phyloP scores from a whole-genome alignment of 2,888 invertebrate species.

The Molorchus minor region DNA sequence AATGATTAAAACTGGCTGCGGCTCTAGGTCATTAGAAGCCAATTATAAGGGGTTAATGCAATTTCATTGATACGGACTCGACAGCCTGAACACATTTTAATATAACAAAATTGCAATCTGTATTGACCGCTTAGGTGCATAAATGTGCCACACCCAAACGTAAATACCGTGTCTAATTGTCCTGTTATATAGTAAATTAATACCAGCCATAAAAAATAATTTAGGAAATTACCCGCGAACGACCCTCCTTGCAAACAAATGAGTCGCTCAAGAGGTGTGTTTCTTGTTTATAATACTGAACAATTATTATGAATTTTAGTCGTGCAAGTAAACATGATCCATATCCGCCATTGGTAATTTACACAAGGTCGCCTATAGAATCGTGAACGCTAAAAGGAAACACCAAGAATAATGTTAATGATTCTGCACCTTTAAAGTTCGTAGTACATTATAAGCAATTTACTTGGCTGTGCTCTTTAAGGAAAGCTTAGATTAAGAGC shows the following conservation, averaged over 20 bases:
- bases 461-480: neutral
- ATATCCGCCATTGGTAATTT: constrained; percentile 20
- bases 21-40: no score
- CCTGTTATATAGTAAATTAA: neutral
- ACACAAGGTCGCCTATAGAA: constrained; percentile 13
- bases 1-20: no score
- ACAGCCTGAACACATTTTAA: no score
- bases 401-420: constrained; percentile 9
- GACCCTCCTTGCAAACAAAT: neutral
- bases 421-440: constrained; percentile 17
- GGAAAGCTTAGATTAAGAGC: neutral
- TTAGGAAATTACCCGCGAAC: neutral
- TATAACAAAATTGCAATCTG: no score
- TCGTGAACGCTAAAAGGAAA: constrained; percentile 20
- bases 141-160: no score
- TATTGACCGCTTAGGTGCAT: no score
- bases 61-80: no score
- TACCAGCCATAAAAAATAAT: neutral
- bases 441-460: neutral
- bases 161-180: neutral
- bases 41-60: no score
- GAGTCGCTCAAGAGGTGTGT: neutral
- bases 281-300: constrained; percentile 4
- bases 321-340: constrained; percentile 23
- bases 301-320: constrained; percentile 17